phyloP scores from a whole-genome alignment of 2,888 invertebrate genomes.

The Polietes domitor region DNA sequence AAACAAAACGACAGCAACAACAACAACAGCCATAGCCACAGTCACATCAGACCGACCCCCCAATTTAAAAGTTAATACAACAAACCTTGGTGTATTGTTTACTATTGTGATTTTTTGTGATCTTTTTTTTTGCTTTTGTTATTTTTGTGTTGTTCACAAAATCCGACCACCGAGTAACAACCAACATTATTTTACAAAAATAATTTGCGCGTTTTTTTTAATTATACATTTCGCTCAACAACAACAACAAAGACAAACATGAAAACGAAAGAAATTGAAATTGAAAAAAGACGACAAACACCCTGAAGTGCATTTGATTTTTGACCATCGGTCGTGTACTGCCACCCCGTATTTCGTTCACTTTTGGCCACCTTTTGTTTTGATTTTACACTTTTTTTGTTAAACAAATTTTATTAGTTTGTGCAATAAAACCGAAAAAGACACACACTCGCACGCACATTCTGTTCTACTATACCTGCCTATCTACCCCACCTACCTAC shows the following conservation, averaged over 20 bases:
- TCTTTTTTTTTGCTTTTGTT: not conserved
- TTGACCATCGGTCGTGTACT: not conserved
- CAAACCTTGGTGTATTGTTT: slow-evolving; percentile 21
- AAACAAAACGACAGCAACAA: not conserved
- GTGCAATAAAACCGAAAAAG: not conserved
- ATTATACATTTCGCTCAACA: not conserved
- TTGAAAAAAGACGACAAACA: slow-evolving; percentile 18
- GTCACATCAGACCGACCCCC: no score
- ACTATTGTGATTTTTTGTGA: not conserved
- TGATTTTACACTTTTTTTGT: slow-evolving; percentile 36
- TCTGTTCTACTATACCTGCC: not conserved
- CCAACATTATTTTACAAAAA: slow-evolving; percentile 10
- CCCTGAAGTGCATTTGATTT: not conserved
- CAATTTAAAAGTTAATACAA: slow-evolving; percentile 2
- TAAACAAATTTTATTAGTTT: not conserved
- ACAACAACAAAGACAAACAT: not conserved
- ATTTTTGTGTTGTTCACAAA: not conserved
- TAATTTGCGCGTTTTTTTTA: slow-evolving; percentile 11
- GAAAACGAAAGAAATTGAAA: not conserved
- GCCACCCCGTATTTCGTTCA: not conserved
- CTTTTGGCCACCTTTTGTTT: slow-evolving; percentile 12
- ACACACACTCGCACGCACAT: not conserved
- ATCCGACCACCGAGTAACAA: not conserved
- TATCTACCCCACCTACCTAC: no score
- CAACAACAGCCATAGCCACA: not conserved